These are phyloP conservation scores for Seriola dumerili DNA, from an alignment of 2,113 vertebrate species.

Conservation along the genomic window DNA sequence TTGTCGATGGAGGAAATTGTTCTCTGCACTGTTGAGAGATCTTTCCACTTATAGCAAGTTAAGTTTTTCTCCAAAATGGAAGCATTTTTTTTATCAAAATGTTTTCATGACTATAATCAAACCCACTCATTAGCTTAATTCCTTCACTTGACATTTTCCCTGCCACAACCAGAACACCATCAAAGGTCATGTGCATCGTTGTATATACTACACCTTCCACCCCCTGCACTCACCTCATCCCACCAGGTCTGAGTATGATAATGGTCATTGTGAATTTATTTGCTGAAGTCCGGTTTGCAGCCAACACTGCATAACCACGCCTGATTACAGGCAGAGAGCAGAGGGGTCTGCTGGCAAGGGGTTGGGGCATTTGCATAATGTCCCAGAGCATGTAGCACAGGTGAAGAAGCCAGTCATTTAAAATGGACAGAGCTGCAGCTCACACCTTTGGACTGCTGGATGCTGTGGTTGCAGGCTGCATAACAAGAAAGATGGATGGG, in stretches of 20 bases:
- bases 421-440: conserved; percentile 70
- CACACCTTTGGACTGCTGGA: conserved; percentile 52
- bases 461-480: conserved; percentile 43
- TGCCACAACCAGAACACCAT: neutral
- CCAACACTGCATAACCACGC: conserved; percentile 71
- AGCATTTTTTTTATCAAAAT: conserved; percentile 10
- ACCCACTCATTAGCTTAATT: conserved; percentile 36
- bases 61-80: conserved; percentile 1
- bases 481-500: conserved; percentile 64
- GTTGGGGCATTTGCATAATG: conserved; percentile 78
- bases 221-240: conserved; percentile 34
- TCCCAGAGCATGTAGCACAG: conserved; percentile 69
- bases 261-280: conserved; percentile 71
- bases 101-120: conserved; percentile 32
- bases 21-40: neutral
- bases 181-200: conserved; percentile 28
- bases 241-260: conserved; percentile 51
- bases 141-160: conserved; percentile 39
- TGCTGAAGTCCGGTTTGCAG: conserved; percentile 64
- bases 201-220: conserved; percentile 41
- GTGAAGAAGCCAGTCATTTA: conserved; percentile 74
- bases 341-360: conserved; percentile 54
- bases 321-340: conserved; percentile 69
- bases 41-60: neutral
- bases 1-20: neutral